Evolutionary conservation across 1,140 invertebrate species (phyloP), one percentile per base, ranked within the genome.

Genomic region (Halictus rubicundus): DNA sequence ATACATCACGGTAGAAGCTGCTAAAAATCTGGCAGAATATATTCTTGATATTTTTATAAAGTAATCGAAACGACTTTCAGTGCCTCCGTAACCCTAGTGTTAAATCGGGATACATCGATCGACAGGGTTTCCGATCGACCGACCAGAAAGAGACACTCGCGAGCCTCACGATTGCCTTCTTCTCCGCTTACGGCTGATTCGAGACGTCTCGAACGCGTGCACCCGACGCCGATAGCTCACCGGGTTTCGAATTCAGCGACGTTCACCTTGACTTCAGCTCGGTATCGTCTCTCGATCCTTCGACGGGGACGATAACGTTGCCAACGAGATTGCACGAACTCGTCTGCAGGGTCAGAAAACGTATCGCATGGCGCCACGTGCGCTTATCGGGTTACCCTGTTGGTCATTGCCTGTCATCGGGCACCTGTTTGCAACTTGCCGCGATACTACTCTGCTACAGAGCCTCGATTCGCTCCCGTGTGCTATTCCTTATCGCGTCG

Each of bases 351-450:
- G 74, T 88, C 79, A 78, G 76, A 73, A 52, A 81, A 74, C 83
- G 83, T 90, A 89, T 90, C 87, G 87, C 76, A 79, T 90, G 82
- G 88, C 88, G 87, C 89, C 90, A 91, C 87, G 90, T 89, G 90
- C 89, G 80, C 73, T 74, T 88, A 91, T 91, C 87, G 64, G 75
- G 83, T 91, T 89, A 90, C 87, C 69, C 72, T 82, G 87, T 82
- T 88, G 85, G 82, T 88, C 84, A 81, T 78, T 79, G 71, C 70
- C 69, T 75, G 86, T 88, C 87, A 89, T 89, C 88, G 82, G 87
- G 90, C 81, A 90, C 83, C 80, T 57, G 70, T 64, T 32, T 83
- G 72, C 65, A 86, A 87, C 71, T 84, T 74, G 75, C 60, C 63
- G 52, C 72, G 42, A 65, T 14, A 32, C 32, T 32, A 32, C 32